phyloP scores from a whole-genome alignment of 2,888 invertebrate species.

The Helobdella robusta region DNA sequence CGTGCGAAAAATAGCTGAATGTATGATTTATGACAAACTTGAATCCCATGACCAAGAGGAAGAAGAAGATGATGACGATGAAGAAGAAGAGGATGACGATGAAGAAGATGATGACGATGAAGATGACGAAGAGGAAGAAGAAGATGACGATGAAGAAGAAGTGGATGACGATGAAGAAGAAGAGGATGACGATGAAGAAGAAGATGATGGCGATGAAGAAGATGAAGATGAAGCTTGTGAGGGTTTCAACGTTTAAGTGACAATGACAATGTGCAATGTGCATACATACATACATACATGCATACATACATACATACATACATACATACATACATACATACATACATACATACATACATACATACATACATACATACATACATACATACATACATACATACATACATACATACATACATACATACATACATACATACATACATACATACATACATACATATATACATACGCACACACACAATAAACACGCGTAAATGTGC shows the following conservation, averaged over 20 bases:
- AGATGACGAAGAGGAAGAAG: background rate
- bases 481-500: background rate
- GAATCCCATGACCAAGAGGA: too few relatives aligned
- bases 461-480: background rate
- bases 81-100: too few relatives aligned
- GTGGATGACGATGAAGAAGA: background rate
- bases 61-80: too few relatives aligned
- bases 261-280: background rate
- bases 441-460: background rate
- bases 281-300: slow-evolving; percentile 12
- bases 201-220: slow-evolving; percentile 26
- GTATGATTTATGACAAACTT: too few relatives aligned
- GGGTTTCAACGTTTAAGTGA: slow-evolving; percentile 24
- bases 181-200: background rate
- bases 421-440: background rate
- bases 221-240: background rate
- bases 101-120: background rate
- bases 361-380: background rate
- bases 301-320: background rate
- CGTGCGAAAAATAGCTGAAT: too few relatives aligned
- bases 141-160: slow-evolving; percentile 6
- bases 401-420: slow-evolving; percentile 28
- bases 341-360: background rate
- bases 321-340: background rate
- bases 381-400: slow-evolving; percentile 1